Percentiles rank a stretch among this genome's conserved stretches.
Evolutionary conservation across 2,797 vertebrate species (phyloP).

Genomic region (Lateolabrax maculatus): DNA sequence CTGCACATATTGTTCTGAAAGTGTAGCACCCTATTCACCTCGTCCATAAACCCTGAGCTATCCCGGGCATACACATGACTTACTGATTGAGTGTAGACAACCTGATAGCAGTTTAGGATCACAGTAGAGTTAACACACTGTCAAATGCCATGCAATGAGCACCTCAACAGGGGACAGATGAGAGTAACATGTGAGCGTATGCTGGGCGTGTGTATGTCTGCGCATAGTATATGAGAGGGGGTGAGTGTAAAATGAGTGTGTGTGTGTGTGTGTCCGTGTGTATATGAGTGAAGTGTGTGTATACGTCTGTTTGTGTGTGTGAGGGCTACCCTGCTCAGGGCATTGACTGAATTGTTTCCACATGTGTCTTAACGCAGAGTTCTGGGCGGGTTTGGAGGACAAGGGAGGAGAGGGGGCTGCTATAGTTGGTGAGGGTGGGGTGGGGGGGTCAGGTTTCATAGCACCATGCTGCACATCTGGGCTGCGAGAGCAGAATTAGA

Average conservation of each 20-base stretch:
- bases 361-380: conserved; percentile 89
- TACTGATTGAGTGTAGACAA: conserved; percentile 81
- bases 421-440: conserved; percentile 64
- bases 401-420: conserved; percentile 75
- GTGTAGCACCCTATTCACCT: conserved; percentile 61
- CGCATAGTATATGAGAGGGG: conserved; percentile 64
- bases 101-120: conserved; percentile 80
- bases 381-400: conserved; percentile 85
- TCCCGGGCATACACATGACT: conserved; percentile 69
- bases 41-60: conserved; percentile 56
- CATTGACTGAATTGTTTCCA: conserved; percentile 90
- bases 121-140: conserved; percentile 80
- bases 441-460: conserved; percentile 85
- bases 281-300: conserved; percentile 52
- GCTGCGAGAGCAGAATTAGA: conserved; percentile 81
- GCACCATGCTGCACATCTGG: conserved; percentile 86
- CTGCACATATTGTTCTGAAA: conserved; percentile 64
- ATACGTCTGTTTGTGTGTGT: conserved; percentile 81
- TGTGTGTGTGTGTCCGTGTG: conserved; percentile 51
- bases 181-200: conserved; percentile 73
- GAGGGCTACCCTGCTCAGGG: conserved; percentile 87
- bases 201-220: conserved; percentile 71
- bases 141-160: conserved; percentile 80
- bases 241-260: conserved; percentile 70
- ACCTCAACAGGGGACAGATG: conserved; percentile 76